Evolutionary conservation across 1,140 invertebrate species (phyloP), one percentile per base, ranked within the genome.

Genomic region (Agrilus planipennis): DNA sequence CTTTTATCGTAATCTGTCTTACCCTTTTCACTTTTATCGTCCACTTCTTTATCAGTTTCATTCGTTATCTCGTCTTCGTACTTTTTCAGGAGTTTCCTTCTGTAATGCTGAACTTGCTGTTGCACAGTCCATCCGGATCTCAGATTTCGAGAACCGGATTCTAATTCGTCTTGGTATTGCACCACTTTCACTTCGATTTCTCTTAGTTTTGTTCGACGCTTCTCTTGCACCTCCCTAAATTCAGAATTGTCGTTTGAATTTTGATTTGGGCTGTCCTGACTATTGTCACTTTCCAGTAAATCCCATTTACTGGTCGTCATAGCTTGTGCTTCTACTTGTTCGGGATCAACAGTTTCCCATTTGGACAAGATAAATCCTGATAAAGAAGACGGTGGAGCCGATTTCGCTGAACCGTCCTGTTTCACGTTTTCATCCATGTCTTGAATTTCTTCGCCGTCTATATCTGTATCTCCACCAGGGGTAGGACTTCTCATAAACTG

Each of bases 91-190:
- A 96, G 73, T 62, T 94, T 93, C 52, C 84, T 75, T 25, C 92
- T 70, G 61, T 93, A 95, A 67, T 92, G 84, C 60, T 92, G 83
- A 0, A 95, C 81, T 68, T 94, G 89, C 55, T 86, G 77, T 36
- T 72, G 60, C 44, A 89, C 72, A 10, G 77, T 76, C 74, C 88
- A 84, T 5, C 80, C 82, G 15, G 76, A 63, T 64, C 90, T 89
- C 2, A 87, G 57, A 25, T 70, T 73, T 41, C 83, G 70, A 53
- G 79, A 75, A 2, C 90, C 89, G 12, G 78, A 81, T 67, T 96
- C 92, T 30, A 96, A 62, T 65, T 96, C 91, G 70, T 97, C 92
- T 68, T 94, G 90, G 69, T 93, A 96, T 57, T 90, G 85, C 67
- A 95, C 75, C 11, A 89, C 88, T 69, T 92, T 91, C 29, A 94